These are phyloP conservation scores for Ambastaia sidthimunki DNA, from an alignment of 2,797 vertebrate genomes.

Conservation along the genomic window DNA sequence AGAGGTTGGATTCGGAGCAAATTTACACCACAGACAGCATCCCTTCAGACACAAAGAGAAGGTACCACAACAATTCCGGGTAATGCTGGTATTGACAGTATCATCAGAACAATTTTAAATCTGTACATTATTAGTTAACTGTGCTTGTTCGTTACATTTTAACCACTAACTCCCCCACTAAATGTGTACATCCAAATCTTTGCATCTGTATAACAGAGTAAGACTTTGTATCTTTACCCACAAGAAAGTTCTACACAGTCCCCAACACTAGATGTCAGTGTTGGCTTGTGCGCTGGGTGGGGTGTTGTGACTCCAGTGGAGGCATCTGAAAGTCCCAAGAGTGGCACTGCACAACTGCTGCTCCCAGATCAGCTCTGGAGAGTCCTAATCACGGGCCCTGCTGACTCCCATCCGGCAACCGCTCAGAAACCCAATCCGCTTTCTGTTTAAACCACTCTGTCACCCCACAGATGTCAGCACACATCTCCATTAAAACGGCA, in stretches of 20 bases:
- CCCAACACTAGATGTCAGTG: slow-evolving; percentile 74
- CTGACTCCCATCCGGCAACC: slow-evolving; percentile 67
- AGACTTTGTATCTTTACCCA: too few species aligned
- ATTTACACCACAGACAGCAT: slow-evolving; percentile 17
- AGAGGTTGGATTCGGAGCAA: slow-evolving; percentile 47
- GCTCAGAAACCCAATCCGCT: slow-evolving; percentile 66
- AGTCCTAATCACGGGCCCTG: slow-evolving; percentile 67
- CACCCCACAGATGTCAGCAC: slow-evolving; percentile 59
- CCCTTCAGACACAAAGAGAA: slow-evolving; percentile 67
- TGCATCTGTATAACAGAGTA: neutral
- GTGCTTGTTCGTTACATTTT: too few species aligned
- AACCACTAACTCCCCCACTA: too few species aligned
- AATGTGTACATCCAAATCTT: neutral
- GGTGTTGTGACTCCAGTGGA: slow-evolving; percentile 32
- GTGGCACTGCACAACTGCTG: slow-evolving; percentile 63
- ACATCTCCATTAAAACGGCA: slow-evolving; percentile 61
- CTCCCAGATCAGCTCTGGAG: slow-evolving; percentile 58
- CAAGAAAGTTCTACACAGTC: neutral
- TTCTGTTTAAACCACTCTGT: slow-evolving; percentile 52
- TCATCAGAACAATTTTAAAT: slow-evolving; percentile 2
- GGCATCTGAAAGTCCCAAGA: slow-evolving; percentile 23
- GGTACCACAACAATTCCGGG: slow-evolving; percentile 63
- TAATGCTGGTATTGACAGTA: neutral
- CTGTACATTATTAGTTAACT: neutral
- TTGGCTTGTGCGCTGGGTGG: slow-evolving; percentile 53